Evolutionary conservation across 2,113 vertebrate genomes (phyloP), one percentile per base, ranked within the genome.

Genomic region (Rhabdomys dilectus): DNA sequence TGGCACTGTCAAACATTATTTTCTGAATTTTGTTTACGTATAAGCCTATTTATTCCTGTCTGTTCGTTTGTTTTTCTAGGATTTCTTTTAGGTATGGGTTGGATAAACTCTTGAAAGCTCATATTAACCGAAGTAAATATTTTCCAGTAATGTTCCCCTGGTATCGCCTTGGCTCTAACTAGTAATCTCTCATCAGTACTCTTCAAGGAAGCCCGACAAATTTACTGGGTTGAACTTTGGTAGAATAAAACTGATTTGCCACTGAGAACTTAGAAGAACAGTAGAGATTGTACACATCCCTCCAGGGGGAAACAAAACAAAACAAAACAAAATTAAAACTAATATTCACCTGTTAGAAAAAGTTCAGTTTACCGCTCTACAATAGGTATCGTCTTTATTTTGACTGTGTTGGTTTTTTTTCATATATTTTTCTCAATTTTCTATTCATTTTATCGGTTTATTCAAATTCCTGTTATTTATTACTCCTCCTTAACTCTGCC

Each of bases 371-470:
- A 73, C 7, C 6, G 31, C 36, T 89, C 53, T n/a, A 82, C 0
- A 77, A 9, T 62, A n/a, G 6, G 1, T 86, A 75, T 15, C 16
- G 86, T 89, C 51, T 77, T 29, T 89, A 4, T 92, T 31, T 64
- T 26, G 48, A 16, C 21, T 24, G 64, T 78, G 29, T 10, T 90
- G 11, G 6, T 90, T 88, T 97, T 34, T 34, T 60, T 94, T 97
- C 2, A 39, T 51, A 62, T 58, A 73, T 58, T 87, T 72, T 89
- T 68, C 48, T 95, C 60, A 58, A 34, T 16, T 84, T 96, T 39
- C 29, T 60, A 29, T 88, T 70, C n/a, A 21, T 76, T 36, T 56
- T 62, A 51, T 75, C 42, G 68, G 81, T 90, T 95, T 84, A 72
- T 91, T 89, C 94, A 3, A 51, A 39, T 77, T 77, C 53, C 13